phyloP scores from a whole-genome alignment of 53 echinoderm and acorn worm species.

The Temnopleurus reevesii region DNA sequence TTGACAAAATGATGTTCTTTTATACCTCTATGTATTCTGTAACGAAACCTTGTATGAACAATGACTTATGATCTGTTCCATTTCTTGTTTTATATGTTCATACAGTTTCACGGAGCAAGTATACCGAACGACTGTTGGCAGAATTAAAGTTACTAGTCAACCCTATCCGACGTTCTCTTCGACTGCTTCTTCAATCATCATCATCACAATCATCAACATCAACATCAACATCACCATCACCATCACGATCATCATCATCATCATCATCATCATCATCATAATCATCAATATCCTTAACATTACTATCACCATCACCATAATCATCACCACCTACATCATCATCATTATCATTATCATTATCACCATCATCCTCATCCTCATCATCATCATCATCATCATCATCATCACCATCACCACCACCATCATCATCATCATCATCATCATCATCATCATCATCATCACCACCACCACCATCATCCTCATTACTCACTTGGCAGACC shows the following conservation, averaged over 20 bases:
- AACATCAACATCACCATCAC: background rate
- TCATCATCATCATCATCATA: background rate
- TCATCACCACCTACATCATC: too few species aligned
- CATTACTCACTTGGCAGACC: constrained; percentile 70
- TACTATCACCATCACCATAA: background rate
- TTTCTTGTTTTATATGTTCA: too few species aligned
- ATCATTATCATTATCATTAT: constrained; percentile 3
- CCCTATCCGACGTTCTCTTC: too few species aligned
- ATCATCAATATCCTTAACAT: background rate
- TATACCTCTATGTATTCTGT: too few species aligned
- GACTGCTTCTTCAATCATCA: too few species aligned
- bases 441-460: background rate
- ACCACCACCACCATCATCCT: background rate
- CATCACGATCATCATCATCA: background rate
- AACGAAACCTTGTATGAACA: too few species aligned
- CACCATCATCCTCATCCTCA: too few species aligned
- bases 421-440: constrained; percentile 6
- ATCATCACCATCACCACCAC: constrained; percentile 25
- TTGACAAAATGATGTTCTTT: too few species aligned
- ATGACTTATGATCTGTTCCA: too few species aligned
- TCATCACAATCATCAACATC: background rate
- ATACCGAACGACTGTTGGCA: too few species aligned
- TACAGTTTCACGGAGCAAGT: too few species aligned
- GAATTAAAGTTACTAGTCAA: too few species aligned
- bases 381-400: background rate